A percentile compares a stretch with the other conserved stretches of the same genome.
Conservation (phyloP, 2,113 vertebrate species). For the Acrocephalus kingi region DNA sequence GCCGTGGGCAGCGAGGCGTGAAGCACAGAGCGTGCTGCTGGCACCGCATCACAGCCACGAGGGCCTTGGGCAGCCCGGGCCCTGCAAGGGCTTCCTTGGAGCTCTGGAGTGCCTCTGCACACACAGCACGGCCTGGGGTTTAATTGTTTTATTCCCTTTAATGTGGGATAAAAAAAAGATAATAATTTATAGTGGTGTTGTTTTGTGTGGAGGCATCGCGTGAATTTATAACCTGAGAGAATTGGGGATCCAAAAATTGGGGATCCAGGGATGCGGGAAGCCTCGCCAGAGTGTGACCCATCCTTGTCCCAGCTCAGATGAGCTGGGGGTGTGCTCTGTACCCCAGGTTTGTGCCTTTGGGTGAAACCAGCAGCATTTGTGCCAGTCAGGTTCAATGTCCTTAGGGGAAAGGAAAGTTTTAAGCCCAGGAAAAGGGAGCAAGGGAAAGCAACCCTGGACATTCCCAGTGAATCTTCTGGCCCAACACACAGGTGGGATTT, state of each 20-base stretch:
- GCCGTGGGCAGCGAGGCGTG: neutral
- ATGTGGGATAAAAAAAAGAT: neutral
- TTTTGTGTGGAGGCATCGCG: fast-evolving
- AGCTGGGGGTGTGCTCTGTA: no score
- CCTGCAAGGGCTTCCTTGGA: neutral
- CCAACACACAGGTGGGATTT: neutral
- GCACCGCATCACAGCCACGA: neutral
- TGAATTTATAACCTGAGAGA: neutral
- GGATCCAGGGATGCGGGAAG: neutral
- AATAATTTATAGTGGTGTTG: neutral
- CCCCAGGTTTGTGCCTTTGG: neutral
- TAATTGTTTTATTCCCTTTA: neutral
- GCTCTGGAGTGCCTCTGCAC: neutral
- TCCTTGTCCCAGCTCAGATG: neutral
- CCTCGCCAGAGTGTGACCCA: neutral
- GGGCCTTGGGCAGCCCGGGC: fast-evolving
- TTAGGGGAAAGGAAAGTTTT: neutral
- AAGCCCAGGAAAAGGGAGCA: neutral
- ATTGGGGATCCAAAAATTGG: neutral
- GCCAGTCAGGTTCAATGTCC: neutral
- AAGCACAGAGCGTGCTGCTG: constrained; percentile 9
- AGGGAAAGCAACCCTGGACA: neutral
- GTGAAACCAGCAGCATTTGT: neutral
- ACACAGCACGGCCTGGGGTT: neutral
- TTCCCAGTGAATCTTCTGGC: neutral